phyloP scores from a whole-genome alignment of 2,888 invertebrate species.

The Acronicta leporina region DNA sequence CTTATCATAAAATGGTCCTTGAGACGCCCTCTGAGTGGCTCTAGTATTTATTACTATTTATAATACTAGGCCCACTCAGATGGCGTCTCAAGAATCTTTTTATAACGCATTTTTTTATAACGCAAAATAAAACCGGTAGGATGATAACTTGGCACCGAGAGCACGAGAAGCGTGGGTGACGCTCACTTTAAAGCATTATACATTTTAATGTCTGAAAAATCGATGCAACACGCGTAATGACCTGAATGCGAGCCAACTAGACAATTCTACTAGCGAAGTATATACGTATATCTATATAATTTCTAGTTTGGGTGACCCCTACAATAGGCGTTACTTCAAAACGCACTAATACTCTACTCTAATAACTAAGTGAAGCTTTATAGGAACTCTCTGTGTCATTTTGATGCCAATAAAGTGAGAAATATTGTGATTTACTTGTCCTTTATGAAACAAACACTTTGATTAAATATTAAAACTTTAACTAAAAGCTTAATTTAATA shows the following conservation, averaged over 20 bases:
- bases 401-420: too few relatives aligned
- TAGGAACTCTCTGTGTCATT: too few relatives aligned
- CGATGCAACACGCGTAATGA: conserved; percentile 46
- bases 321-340: too few relatives aligned
- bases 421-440: too few relatives aligned
- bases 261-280: conserved; percentile 37
- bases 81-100: conserved; percentile 14
- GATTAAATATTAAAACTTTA: too few relatives aligned
- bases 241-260: conserved; percentile 55
- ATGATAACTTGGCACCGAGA: conserved; percentile 9
- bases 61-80: too few relatives aligned
- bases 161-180: conserved; percentile 8
- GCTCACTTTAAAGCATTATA: conserved; percentile 21
- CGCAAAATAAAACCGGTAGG: conserved; percentile 17
- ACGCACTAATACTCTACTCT: too few relatives aligned
- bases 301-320: conserved; percentile 19
- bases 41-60: too few relatives aligned
- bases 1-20: too few relatives aligned
- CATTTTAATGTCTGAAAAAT: conserved; percentile 40
- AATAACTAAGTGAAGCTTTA: too few relatives aligned
- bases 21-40: too few relatives aligned
- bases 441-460: too few relatives aligned
- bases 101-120: conserved; percentile 11
- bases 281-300: conserved; percentile 24
- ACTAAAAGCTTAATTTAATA: conserved; percentile 15